A percentile compares a stretch with the other conserved stretches of the same genome.
These are phyloP conservation scores for Champsocephalus esox DNA, from an alignment of 2,797 vertebrate genomes.

Conservation along the genomic window DNA sequence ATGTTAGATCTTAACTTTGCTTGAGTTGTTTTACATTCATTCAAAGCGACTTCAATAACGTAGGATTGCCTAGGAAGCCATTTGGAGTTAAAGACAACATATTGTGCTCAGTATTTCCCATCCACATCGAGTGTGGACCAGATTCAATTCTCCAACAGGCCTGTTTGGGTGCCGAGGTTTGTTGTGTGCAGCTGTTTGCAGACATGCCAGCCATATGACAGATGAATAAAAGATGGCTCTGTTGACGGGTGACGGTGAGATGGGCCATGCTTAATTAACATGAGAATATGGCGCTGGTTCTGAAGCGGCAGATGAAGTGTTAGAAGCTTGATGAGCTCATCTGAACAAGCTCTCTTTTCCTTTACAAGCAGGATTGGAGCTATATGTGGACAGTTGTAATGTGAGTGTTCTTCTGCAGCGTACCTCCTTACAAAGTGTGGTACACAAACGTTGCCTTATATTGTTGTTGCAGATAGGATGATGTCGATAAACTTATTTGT, in stretches of 20 bases:
- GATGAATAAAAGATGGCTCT: slow-evolving; percentile 79
- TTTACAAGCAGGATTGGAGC: slow-evolving; percentile 13
- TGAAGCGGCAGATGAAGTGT: slow-evolving; percentile 38
- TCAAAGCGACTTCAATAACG: no score
- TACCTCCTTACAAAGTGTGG: not conserved
- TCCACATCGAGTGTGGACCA: slow-evolving; percentile 5
- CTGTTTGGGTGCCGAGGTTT: slow-evolving; percentile 41
- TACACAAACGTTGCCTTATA: not conserved
- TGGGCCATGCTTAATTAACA: slow-evolving; percentile 79
- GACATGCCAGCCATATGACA: slow-evolving; percentile 65
- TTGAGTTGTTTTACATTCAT: not conserved
- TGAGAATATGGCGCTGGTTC: slow-evolving; percentile 42
- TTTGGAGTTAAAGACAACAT: no score
- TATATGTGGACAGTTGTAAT: not conserved
- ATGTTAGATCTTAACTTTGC: not conserved
- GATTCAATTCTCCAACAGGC: slow-evolving; percentile 15
- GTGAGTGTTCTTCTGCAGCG: not conserved
- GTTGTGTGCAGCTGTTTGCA: slow-evolving; percentile 61
- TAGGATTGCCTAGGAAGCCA: no score
- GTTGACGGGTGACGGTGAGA: slow-evolving; percentile 68
- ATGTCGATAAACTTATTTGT: not conserved
- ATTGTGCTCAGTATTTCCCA: not conserved
- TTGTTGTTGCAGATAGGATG: not conserved
- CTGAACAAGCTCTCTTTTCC: slow-evolving; percentile 21
- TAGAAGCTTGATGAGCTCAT: slow-evolving; percentile 47